A percentile compares a stretch with the other conserved stretches of the same genome.
phyloP scores from a whole-genome alignment of 2,888 invertebrate species.

The Sturmia bella region DNA sequence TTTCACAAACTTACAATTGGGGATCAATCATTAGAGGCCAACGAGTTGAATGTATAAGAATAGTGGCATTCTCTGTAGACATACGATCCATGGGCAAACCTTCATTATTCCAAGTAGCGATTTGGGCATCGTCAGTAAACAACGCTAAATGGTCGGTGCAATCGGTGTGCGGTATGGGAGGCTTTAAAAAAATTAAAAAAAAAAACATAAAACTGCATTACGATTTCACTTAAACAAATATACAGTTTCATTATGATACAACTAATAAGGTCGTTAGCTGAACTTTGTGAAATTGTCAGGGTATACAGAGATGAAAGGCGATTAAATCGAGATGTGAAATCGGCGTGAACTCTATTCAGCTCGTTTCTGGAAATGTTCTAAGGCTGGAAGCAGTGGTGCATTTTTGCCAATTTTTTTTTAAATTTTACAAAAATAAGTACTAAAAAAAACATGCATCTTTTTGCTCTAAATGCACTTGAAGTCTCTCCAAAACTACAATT shows the following conservation, averaged over 20 bases:
- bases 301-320: too few relatives aligned
- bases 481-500: too few relatives aligned
- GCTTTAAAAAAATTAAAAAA: constrained; percentile 78
- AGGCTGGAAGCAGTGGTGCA: neutral
- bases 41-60: constrained; percentile 92
- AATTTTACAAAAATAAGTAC: too few relatives aligned
- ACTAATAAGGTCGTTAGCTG: too few relatives aligned
- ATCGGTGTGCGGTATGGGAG: constrained; percentile 90
- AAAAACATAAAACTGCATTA: neutral
- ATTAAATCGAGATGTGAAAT: too few relatives aligned
- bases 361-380: too few relatives aligned
- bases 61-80: constrained; percentile 98
- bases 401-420: neutral
- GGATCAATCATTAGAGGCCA: constrained; percentile 99
- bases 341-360: too few relatives aligned
- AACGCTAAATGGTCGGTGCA: constrained; percentile 90
- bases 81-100: constrained; percentile 95
- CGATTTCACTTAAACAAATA: too few relatives aligned
- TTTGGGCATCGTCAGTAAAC: constrained; percentile 94
- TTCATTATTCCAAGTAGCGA: constrained; percentile 97
- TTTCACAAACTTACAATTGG: constrained; percentile 84
- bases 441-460: too few relatives aligned
- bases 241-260: too few relatives aligned
- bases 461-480: too few relatives aligned
- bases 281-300: too few relatives aligned